A percentile compares a stretch with the other conserved stretches of the same genome.
Evolutionary conservation across 2,888 invertebrate genomes (phyloP).

Genomic region (Cryptocephalus primarius): DNA sequence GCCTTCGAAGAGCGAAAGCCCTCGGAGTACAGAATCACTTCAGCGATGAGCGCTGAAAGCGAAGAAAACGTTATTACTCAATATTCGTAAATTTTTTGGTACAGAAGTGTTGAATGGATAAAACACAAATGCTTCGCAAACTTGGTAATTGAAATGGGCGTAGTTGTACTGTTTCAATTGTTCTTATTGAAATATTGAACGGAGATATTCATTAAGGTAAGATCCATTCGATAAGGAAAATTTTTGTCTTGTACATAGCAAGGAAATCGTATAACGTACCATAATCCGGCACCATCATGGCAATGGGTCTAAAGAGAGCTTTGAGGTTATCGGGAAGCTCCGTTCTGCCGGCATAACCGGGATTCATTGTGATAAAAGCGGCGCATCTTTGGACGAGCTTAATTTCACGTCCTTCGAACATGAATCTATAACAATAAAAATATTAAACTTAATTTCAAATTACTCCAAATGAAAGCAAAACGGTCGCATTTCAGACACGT

Average conservation of each 20-base stretch:
- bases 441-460: background rate
- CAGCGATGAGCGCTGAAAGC: constrained; percentile 71
- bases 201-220: too few species aligned
- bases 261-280: constrained; percentile 38
- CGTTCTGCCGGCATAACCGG: constrained; percentile 82
- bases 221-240: too few species aligned
- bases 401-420: constrained; percentile 84
- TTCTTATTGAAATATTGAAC: too few species aligned
- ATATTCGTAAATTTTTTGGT: background rate
- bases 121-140: too few species aligned
- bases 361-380: constrained; percentile 87
- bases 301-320: constrained; percentile 73
- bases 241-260: too few species aligned
- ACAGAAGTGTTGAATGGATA: background rate
- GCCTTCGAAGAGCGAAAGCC: constrained; percentile 82
- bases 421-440: constrained; percentile 46
- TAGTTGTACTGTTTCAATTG: too few species aligned
- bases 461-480: background rate
- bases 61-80: too few species aligned
- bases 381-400: constrained; percentile 71
- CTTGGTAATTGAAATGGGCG: too few species aligned
- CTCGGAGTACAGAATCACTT: constrained; percentile 87
- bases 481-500: too few species aligned
- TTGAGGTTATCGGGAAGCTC: constrained; percentile 84
- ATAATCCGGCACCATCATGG: constrained; percentile 92